These are phyloP conservation scores for Platycnemis pennipes DNA, from an alignment of 2,888 invertebrate genomes.

Conservation along the genomic window DNA sequence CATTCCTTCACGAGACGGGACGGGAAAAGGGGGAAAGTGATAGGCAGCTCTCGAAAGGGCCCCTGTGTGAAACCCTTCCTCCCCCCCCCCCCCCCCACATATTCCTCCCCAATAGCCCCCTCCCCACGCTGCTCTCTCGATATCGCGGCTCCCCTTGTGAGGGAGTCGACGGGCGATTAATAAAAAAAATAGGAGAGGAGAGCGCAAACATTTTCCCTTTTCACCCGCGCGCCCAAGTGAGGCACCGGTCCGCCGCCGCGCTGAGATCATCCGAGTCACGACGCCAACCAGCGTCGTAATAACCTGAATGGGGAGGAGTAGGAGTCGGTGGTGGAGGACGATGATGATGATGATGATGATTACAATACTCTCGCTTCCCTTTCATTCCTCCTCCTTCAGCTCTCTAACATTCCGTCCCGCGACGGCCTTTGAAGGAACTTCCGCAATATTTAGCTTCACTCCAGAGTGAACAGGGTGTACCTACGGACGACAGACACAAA, in stretches of 20 bases:
- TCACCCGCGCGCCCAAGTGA: constrained; percentile 19
- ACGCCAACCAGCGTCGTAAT: constrained; percentile 19
- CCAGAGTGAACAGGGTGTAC: neutral
- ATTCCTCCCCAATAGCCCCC: neutral
- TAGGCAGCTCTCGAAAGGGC: neutral
- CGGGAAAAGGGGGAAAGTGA: neutral
- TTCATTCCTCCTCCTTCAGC: neutral
- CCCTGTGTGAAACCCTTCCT: no score
- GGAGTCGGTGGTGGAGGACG: neutral
- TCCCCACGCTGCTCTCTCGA: neutral
- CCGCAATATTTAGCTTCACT: neutral
- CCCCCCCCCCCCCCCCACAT: neutral
- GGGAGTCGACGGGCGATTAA: constrained; percentile 18
- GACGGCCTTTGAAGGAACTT: constrained; percentile 19
- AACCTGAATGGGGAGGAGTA: neutral
- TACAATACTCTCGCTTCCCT: constrained; percentile 8
- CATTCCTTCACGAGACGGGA: neutral
- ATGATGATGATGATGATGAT: neutral
- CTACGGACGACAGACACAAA: neutral
- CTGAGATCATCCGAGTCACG: constrained; percentile 60
- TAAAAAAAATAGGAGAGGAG: constrained; percentile 26
- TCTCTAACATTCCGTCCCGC: neutral
- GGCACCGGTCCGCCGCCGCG: neutral
- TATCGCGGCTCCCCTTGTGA: neutral
- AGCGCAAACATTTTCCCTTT: constrained; percentile 36